Percentiles rank a stretch among this genome's conserved stretches.
Conservation (phyloP, 2,888 invertebrate species). For the Heliconius hortense region DNA sequence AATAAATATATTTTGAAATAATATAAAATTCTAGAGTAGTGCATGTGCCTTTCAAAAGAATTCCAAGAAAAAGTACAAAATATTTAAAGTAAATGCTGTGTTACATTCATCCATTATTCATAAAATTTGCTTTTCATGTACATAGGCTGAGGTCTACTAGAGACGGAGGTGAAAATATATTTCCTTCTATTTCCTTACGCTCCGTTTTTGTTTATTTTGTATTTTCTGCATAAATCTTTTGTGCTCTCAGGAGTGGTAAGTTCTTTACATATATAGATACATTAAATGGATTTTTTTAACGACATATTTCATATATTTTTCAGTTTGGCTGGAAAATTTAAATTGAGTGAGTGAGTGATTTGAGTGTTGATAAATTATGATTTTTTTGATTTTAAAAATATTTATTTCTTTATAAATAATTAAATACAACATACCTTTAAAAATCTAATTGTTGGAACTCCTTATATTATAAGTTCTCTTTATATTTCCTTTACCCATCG, state of each 20-base stretch:
- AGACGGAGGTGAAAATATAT: conserved; percentile 57
- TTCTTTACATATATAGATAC: background rate
- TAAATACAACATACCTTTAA: too few species aligned
- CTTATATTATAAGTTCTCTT: too few species aligned
- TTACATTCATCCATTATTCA: conserved; percentile 60
- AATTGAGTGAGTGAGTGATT: too few species aligned
- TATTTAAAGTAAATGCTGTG: conserved; percentile 51
- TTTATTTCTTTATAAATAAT: too few species aligned
- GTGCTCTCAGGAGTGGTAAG: background rate
- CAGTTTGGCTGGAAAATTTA: too few species aligned
- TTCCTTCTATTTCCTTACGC: conserved; percentile 42
- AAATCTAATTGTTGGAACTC: too few species aligned
- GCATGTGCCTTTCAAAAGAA: background rate
- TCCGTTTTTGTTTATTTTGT: conserved; percentile 32
- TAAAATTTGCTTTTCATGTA: conserved; percentile 56
- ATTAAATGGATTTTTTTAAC: background rate
- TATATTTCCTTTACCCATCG: too few species aligned
- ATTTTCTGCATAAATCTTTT: conserved; percentile 22
- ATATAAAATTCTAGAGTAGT: background rate
- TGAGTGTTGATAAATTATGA: background rate
- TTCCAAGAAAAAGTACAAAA: conserved; percentile 28
- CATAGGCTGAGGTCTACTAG: conserved; percentile 44
- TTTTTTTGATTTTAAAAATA: background rate
- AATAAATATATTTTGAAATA: background rate
- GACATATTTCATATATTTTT: background rate